These are phyloP conservation scores for Sitobion miscanthi DNA, from an alignment of 1,140 invertebrate genomes.

Conservation along the genomic window DNA sequence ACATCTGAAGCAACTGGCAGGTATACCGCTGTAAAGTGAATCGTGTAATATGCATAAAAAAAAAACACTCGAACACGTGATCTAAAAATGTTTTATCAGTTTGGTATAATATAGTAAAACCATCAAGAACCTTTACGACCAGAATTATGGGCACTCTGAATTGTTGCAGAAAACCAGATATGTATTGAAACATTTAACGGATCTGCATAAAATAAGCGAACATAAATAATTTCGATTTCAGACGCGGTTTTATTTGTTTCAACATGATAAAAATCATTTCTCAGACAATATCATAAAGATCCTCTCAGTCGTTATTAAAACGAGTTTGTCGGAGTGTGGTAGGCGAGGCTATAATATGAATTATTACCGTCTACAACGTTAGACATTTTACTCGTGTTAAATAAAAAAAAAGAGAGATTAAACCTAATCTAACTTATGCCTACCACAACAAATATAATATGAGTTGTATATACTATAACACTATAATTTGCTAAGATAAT, in stretches of 20 bases:
- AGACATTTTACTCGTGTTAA: not conserved
- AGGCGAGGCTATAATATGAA: not conserved
- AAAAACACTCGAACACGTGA: not conserved
- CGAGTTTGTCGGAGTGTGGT: conserved; percentile 14
- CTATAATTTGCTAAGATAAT: not conserved
- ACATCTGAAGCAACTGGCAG: not conserved
- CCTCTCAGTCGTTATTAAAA: conserved; percentile 8
- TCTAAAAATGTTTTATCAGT: not conserved
- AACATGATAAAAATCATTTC: conserved; percentile 26
- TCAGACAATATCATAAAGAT: conserved; percentile 34
- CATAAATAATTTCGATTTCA: conserved; percentile 35
- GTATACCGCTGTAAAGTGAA: not conserved
- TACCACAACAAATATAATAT: conserved; percentile 28
- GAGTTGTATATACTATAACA: not conserved
- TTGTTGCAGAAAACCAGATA: not conserved
- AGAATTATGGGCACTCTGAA: not conserved
- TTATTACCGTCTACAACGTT: conserved; percentile 28
- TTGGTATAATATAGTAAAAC: not conserved
- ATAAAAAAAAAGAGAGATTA: conserved; percentile 18
- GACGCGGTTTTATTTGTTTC: conserved; percentile 12
- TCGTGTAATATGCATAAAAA: not conserved
- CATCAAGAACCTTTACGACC: conserved; percentile 7
- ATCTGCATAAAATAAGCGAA: conserved; percentile 34
- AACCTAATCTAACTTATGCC: not conserved
- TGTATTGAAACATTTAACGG: conserved; percentile 16